These are phyloP conservation scores for Archegozetes longisetosus DNA, from an alignment of 1,140 invertebrate species.

Conservation along the genomic window DNA sequence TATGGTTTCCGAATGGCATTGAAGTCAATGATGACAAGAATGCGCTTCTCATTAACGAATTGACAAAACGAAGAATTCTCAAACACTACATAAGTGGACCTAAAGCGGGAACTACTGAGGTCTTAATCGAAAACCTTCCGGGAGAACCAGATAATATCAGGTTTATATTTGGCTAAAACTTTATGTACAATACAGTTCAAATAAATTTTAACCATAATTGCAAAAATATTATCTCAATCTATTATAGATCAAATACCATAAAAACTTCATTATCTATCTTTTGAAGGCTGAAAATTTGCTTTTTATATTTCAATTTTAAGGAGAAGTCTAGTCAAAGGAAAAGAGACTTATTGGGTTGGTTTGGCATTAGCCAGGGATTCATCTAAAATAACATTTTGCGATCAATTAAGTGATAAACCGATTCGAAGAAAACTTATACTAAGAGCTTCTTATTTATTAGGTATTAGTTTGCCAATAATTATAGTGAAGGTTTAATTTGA, in stretches of 20 bases:
- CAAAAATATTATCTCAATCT: too few relatives aligned
- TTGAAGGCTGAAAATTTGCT: too few relatives aligned
- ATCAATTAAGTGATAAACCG: constrained; percentile 26
- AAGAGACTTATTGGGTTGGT: constrained; percentile 47
- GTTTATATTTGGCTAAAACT: constrained; percentile 24
- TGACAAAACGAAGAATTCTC: constrained; percentile 25
- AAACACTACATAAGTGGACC: constrained; percentile 53
- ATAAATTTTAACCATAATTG: too few relatives aligned
- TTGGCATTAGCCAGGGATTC: constrained; percentile 32
- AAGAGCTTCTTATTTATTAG: constrained; percentile 18
- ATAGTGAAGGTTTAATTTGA: constrained; percentile 12
- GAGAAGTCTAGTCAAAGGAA: not conserved
- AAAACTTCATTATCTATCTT: too few relatives aligned
- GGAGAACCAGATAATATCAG: constrained; percentile 62
- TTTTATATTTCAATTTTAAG: not conserved
- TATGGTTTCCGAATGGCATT: constrained; percentile 27
- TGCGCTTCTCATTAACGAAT: constrained; percentile 52
- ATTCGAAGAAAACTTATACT: constrained; percentile 27
- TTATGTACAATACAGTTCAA: not conserved
- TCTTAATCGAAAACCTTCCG: constrained; percentile 56
- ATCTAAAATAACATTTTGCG: constrained; percentile 23
- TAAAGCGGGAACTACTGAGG: constrained; percentile 49
- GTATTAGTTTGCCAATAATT: constrained; percentile 15
- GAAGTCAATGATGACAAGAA: constrained; percentile 51
- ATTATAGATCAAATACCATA: too few relatives aligned